phyloP scores from a whole-genome alignment of 1,140 invertebrate species.

The Drosophila serrata region DNA sequence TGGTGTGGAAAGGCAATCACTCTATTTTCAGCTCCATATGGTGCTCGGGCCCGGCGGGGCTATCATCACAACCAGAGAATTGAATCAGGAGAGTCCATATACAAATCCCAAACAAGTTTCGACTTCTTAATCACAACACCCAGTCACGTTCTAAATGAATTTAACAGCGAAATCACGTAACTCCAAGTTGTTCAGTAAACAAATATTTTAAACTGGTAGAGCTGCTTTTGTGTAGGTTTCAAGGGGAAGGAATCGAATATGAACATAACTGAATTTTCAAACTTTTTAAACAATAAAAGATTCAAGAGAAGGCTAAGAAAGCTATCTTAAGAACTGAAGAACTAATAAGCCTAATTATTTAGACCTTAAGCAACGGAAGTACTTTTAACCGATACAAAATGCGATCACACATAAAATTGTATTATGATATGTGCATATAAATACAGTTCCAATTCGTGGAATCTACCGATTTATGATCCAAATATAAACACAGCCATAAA shows the following conservation, averaged over 20 bases:
- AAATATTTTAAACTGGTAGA: not conserved
- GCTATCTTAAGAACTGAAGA: not conserved
- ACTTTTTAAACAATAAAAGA: not conserved
- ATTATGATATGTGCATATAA: not conserved
- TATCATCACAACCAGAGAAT: conserved; percentile 11
- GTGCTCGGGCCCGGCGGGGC: conserved; percentile 11
- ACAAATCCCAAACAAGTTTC: not conserved
- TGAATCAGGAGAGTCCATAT: conserved; percentile 16
- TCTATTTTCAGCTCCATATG: conserved; percentile 52
- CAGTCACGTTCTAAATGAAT: conserved; percentile 29
- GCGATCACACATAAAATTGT: conserved; percentile 3
- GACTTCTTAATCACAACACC: conserved; percentile 1
- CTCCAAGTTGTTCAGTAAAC: not conserved
- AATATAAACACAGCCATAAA: conserved; percentile 8
- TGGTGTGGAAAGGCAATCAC: conserved; percentile 47
- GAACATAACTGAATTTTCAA: not conserved
- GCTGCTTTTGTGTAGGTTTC: not conserved
- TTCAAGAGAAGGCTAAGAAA: not conserved
- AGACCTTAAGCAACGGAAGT: not conserved
- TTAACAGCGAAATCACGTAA: conserved; percentile 29
- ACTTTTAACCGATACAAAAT: not conserved
- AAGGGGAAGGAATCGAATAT: not conserved
- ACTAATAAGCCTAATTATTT: too few species aligned
- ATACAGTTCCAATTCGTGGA: conserved; percentile 4
- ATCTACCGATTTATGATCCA: conserved; percentile 12